These are phyloP conservation scores for Brachypalpus laphriformis DNA, from an alignment of 2,888 invertebrate species.

Conservation along the genomic window DNA sequence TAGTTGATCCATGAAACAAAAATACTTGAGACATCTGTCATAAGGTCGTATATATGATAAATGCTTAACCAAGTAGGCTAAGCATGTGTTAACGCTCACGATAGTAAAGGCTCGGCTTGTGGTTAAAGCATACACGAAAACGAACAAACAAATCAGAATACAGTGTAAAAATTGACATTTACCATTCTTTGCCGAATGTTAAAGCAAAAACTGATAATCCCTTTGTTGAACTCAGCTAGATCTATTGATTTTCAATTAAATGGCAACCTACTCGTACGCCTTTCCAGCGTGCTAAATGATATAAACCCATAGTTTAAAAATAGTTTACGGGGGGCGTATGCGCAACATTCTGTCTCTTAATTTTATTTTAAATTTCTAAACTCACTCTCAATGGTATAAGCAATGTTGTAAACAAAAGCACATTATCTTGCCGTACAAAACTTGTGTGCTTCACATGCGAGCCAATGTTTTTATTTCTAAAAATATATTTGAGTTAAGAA, in stretches of 20 bases:
- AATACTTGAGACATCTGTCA: too few relatives aligned
- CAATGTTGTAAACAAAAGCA: conserved; percentile 49
- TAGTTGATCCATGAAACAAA: too few relatives aligned
- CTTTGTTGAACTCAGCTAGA: not conserved
- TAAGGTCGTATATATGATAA: too few relatives aligned
- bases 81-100: too few relatives aligned
- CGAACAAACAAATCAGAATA: too few relatives aligned
- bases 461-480: conserved; percentile 29
- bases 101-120: too few relatives aligned
- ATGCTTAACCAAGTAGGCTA: too few relatives aligned
- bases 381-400: not conserved
- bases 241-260: not conserved
- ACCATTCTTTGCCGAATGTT: not conserved
- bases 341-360: conserved; percentile 4
- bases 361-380: not conserved
- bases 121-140: too few relatives aligned
- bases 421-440: not conserved
- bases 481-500: conserved; percentile 1
- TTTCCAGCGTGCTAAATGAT: not conserved
- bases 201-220: not conserved
- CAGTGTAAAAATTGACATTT: not conserved
- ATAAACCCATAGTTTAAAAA: not conserved
- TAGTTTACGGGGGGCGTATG: conserved; percentile 28
- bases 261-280: not conserved
- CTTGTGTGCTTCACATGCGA: conserved; percentile 27